A percentile compares a stretch with the other conserved stretches of the same genome.
These are phyloP conservation scores for Asarcornis scutulata DNA, from an alignment of 2,113 vertebrate species.

Conservation along the genomic window DNA sequence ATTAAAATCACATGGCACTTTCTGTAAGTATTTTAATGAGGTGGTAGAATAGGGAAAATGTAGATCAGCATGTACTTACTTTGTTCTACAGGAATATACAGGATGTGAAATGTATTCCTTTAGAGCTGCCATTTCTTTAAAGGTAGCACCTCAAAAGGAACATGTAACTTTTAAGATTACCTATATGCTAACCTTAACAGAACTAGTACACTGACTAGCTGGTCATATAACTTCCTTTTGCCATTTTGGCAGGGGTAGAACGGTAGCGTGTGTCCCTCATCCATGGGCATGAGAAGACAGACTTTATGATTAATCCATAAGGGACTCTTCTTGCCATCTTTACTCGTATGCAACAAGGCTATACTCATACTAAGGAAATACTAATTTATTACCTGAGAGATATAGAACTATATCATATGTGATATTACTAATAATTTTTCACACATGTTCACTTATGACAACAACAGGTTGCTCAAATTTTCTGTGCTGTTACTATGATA, in stretches of 20 bases:
- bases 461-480: neutral
- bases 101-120: neutral
- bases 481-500: neutral
- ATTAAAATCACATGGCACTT: neutral
- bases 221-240: neutral
- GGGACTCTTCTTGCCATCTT: neutral
- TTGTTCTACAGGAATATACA: neutral
- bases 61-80: neutral
- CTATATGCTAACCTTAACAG: neutral
- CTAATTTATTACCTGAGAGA: neutral
- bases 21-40: neutral
- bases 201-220: neutral
- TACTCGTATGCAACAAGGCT: neutral
- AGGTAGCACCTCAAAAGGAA: neutral
- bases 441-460: neutral
- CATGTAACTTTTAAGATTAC: neutral
- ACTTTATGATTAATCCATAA: neutral
- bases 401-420: neutral
- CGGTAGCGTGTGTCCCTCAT: fast-evolving
- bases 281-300: neutral
- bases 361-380: neutral
- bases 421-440: neutral
- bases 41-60: neutral
- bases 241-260: neutral
- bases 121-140: neutral